Evolutionary conservation across 2,797 vertebrate genomes (phyloP).

Genomic region (Enteromius thamalakanensis): DNA sequence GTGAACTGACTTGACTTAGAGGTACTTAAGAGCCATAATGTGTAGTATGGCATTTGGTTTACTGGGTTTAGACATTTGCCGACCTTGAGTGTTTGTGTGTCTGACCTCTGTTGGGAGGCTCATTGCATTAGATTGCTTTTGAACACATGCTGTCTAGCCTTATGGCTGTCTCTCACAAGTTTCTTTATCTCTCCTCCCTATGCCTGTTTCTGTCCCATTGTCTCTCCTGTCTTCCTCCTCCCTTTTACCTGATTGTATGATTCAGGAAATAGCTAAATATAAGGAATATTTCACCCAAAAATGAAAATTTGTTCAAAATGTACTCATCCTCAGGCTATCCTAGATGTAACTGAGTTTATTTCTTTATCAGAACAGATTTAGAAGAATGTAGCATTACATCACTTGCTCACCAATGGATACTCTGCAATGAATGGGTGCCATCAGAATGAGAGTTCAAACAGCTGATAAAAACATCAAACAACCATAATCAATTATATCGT

Average conservation of each 20-base stretch:
- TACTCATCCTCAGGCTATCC: too few relatives aligned
- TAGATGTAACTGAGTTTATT: too few relatives aligned
- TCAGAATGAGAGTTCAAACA: too few relatives aligned
- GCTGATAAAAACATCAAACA: too few relatives aligned
- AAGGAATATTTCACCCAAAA: neutral
- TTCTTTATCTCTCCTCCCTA: slow-evolving; percentile 13
- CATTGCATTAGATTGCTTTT: slow-evolving; percentile 26
- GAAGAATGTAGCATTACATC: too few relatives aligned
- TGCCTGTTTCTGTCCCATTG: neutral
- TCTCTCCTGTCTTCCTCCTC: neutral
- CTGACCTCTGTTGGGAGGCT: slow-evolving; percentile 19
- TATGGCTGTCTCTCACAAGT: slow-evolving; percentile 28
- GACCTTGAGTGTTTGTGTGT: slow-evolving; percentile 11
- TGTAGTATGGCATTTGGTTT: slow-evolving; percentile 7
- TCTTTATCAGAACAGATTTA: too few relatives aligned
- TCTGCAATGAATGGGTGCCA: too few relatives aligned
- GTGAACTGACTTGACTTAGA: slow-evolving; percentile 8
- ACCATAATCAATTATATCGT: too few relatives aligned
- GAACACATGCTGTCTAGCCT: slow-evolving; percentile 35
- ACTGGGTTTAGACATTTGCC: neutral
- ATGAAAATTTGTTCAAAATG: neutral
- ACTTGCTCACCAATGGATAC: too few relatives aligned
- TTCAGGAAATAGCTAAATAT: neutral
- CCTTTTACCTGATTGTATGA: neutral
- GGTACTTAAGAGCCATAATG: neutral